Percentiles rank a stretch among this genome's conserved stretches.
These are phyloP conservation scores for Potamilus streckersoni DNA, from an alignment of 1,140 invertebrate genomes.

Conservation along the genomic window DNA sequence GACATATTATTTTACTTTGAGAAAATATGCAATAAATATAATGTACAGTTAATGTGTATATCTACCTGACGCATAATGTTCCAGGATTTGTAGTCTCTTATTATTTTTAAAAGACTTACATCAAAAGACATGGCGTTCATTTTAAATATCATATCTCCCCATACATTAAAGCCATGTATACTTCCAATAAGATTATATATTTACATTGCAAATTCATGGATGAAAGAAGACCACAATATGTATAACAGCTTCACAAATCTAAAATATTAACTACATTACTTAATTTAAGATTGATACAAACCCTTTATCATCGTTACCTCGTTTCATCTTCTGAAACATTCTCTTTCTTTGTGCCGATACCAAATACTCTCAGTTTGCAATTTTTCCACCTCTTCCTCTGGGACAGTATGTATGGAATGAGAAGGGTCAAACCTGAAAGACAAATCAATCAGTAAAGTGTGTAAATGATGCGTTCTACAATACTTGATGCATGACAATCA, in stretches of 20 bases:
- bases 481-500: too few species aligned
- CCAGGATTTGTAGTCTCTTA: too few species aligned
- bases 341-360: conserved; percentile 89
- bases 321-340: conserved; percentile 87
- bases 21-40: too few species aligned
- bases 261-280: neutral
- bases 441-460: neutral
- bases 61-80: too few species aligned
- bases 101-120: too few species aligned
- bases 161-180: neutral
- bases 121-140: too few species aligned
- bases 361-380: conserved; percentile 91
- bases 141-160: neutral
- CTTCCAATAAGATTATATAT: neutral
- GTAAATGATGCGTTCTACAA: too few species aligned
- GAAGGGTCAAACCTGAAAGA: conserved; percentile 82
- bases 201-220: neutral
- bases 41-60: too few species aligned
- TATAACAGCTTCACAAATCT: neutral
- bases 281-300: neutral
- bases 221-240: too few species aligned
- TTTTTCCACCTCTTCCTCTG: conserved; percentile 84
- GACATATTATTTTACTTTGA: too few species aligned
- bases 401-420: conserved; percentile 92
- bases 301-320: conserved; percentile 75